phyloP scores from a whole-genome alignment of 2,888 invertebrate species.

The Drosophila aldrichi region DNA sequence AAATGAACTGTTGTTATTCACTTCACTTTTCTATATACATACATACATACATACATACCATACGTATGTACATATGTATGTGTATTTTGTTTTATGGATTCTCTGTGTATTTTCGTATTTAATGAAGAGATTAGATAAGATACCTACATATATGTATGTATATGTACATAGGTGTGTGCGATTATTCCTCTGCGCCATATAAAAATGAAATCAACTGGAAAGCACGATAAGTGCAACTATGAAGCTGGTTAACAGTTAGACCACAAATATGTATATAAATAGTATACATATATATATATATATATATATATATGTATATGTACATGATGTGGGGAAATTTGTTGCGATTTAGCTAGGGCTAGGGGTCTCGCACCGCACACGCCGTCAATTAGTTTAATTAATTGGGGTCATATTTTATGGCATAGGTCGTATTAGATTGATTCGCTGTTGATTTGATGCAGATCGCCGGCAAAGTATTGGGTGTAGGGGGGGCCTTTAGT shows the following conservation, averaged over 20 bases:
- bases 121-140: slow-evolving; percentile 76
- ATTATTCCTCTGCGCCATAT: slow-evolving; percentile 34
- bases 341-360: slow-evolving; percentile 39
- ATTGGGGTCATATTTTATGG: slow-evolving; percentile 67
- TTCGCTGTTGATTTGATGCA: slow-evolving; percentile 46
- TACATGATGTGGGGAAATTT: slow-evolving; percentile 22
- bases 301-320: slow-evolving; percentile 3
- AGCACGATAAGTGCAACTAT: slow-evolving; percentile 58
- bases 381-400: slow-evolving; percentile 73
- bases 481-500: neutral
- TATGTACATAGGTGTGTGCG: slow-evolving; percentile 21
- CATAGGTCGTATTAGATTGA: slow-evolving; percentile 66
- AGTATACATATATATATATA: slow-evolving; percentile 1
- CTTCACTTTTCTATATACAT: slow-evolving; percentile 23
- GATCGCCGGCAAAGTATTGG: slow-evolving; percentile 12
- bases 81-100: slow-evolving; percentile 61
- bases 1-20: slow-evolving; percentile 32
- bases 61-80: neutral
- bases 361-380: slow-evolving; percentile 45
- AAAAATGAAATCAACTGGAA: slow-evolving; percentile 59
- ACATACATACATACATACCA: neutral
- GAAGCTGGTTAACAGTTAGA: slow-evolving; percentile 37
- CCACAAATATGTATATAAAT: slow-evolving; percentile 14
- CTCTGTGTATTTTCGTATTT: slow-evolving; percentile 64
- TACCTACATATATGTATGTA: slow-evolving; percentile 7